A percentile compares a stretch with the other conserved stretches of the same genome.
Evolutionary conservation across 1,140 invertebrate species (phyloP).

Genomic region (Hyles vespertilio): DNA sequence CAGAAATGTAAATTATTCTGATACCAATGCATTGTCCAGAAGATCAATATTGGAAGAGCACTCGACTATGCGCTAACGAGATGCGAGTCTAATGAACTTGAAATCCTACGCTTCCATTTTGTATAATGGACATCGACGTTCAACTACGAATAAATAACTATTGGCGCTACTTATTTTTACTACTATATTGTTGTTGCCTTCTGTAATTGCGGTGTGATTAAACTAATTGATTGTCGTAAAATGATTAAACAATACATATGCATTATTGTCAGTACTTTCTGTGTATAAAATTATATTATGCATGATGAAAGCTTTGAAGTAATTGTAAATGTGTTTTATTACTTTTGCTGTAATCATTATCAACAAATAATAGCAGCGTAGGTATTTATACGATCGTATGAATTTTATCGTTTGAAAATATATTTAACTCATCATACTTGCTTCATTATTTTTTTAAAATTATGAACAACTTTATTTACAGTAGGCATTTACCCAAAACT

Average conservation of each 20-base stretch:
- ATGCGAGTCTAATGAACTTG: slow-evolving; percentile 70
- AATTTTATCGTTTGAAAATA: no score
- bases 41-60: slow-evolving; percentile 68
- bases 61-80: slow-evolving; percentile 67
- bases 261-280: not conserved
- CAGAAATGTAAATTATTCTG: slow-evolving; percentile 30
- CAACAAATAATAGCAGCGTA: no score
- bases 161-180: slow-evolving; percentile 1
- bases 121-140: slow-evolving; percentile 57
- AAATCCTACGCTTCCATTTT: slow-evolving; percentile 67
- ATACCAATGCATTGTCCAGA: slow-evolving; percentile 55
- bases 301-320: no score
- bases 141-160: slow-evolving; percentile 33
- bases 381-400: no score
- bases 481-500: no score
- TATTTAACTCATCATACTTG: no score
- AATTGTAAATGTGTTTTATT: no score
- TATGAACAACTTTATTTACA: no score
- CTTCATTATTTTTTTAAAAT: no score
- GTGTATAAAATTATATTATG: no score
- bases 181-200: not conserved
- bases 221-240: not conserved
- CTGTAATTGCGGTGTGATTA: not conserved
- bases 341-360: no score
- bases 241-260: not conserved